Evolutionary conservation across 2,113 vertebrate species (phyloP), one percentile per base, ranked within the genome.

Genomic region (Gallinago jamesoni): DNA sequence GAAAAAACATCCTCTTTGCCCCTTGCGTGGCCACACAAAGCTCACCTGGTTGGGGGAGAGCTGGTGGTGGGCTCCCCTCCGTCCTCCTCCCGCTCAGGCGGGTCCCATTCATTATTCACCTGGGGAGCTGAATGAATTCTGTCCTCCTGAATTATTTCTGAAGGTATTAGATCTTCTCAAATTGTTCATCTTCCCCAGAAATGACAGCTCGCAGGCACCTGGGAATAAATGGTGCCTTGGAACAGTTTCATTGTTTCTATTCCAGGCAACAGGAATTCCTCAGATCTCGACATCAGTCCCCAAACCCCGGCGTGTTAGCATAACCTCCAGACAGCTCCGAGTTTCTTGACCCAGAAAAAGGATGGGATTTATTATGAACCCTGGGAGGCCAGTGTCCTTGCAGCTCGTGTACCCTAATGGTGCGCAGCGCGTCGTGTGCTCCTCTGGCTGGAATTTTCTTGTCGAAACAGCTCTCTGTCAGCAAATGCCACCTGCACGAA

Each of bases 111-210:
- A 93, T 93, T 89, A 81, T 22, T 96, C 84, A 93, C 89, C 67
- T 4, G 50, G 64, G 76, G 33, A 87, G 41, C 80, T 96, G 96
- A 97, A 96, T 97, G 94, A 94, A 86, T 94, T 47, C 95, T 79
- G 76, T 45, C 95, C 94, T 96, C 56, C 95, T 96, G 95, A 95
- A 97, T 97, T 96, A 96, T 97, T 97, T 95, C 95, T 96, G 90
- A 97, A 94, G 92, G 39, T 66, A 97, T 94, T 93, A 97, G 93
- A 92, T 97, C 95, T 91, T 96, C 94, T 94, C 84, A 96, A 72
- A 93, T 93, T 93, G 95, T 97, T 97, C 92, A 90, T 96, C 95
- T 92, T 97, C 84, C 75, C 75, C 69, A 87, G 96, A 94, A 94
- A 94, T 91, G 95, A 97, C 95, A 96, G 95, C 96, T 94, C 12